These are phyloP conservation scores for Eupeodes luniger DNA, from an alignment of 2,888 invertebrate species.

Conservation along the genomic window DNA sequence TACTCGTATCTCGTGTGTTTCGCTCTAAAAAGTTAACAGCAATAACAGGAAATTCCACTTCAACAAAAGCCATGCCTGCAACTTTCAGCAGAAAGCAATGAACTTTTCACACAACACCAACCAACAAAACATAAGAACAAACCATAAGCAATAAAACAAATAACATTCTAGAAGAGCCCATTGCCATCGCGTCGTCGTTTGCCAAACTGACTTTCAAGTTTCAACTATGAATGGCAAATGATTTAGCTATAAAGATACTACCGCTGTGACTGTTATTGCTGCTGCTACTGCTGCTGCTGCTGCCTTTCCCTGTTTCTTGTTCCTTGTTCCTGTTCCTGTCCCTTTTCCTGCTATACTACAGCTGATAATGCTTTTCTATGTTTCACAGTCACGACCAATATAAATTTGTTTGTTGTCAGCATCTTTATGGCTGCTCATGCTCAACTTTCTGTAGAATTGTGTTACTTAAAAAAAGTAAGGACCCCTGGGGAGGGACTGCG, in stretches of 20 bases:
- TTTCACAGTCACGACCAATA: slow-evolving; percentile 58
- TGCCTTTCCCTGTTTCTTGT: not conserved
- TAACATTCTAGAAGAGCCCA: slow-evolving; percentile 37
- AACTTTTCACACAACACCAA: slow-evolving; percentile 51
- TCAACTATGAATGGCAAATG: slow-evolving; percentile 68
- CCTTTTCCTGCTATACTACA: not conserved
- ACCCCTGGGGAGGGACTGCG: slow-evolving; percentile 20
- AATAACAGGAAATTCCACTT: slow-evolving; percentile 52
- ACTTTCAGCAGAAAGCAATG: slow-evolving; percentile 57
- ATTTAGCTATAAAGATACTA: slow-evolving; percentile 65
- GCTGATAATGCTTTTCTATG: slow-evolving; percentile 32
- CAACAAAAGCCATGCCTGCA: slow-evolving; percentile 35
- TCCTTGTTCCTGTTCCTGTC: slow-evolving; percentile 34
- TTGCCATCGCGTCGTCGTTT: slow-evolving; percentile 15
- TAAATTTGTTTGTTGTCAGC: slow-evolving; percentile 67
- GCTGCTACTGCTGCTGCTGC: slow-evolving; percentile 53
- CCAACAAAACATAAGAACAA: slow-evolving; percentile 18
- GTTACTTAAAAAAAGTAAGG: slow-evolving; percentile 40
- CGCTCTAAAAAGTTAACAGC: slow-evolving; percentile 44
- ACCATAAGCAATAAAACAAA: slow-evolving; percentile 36
- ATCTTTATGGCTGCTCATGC: slow-evolving; percentile 61
- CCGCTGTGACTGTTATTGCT: slow-evolving; percentile 64
- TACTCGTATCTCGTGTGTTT: slow-evolving; percentile 35
- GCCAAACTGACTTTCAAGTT: slow-evolving; percentile 61
- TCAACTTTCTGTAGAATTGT: slow-evolving; percentile 34